phyloP scores from a whole-genome alignment of 2,888 invertebrate genomes.

The Argyra leucocephala region DNA sequence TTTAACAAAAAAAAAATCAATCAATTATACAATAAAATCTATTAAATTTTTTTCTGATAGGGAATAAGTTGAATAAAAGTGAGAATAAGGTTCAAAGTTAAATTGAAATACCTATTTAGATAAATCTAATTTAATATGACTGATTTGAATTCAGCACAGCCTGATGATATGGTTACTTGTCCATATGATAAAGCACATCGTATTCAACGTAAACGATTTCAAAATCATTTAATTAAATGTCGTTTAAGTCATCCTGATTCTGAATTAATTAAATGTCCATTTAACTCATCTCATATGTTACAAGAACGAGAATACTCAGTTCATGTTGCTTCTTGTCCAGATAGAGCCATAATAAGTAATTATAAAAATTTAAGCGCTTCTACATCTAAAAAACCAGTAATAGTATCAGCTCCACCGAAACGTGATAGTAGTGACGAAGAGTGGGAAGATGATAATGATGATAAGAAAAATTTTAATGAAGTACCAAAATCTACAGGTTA shows the following conservation, averaged over 20 bases:
- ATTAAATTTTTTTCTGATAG: too few species aligned
- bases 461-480: background rate
- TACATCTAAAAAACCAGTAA: background rate
- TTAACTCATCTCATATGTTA: conserved; percentile 49
- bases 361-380: background rate
- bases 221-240: conserved; percentile 52
- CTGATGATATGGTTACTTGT: conserved; percentile 44
- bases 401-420: background rate
- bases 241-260: conserved; percentile 44
- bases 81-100: too few species aligned
- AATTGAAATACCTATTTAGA: background rate
- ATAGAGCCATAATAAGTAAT: background rate
- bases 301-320: conserved; percentile 44
- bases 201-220: conserved; percentile 47
- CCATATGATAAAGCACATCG: conserved; percentile 51
- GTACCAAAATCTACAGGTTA: background rate
- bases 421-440: background rate
- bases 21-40: too few species aligned
- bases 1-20: too few species aligned
- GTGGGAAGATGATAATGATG: background rate
- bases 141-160: background rate
- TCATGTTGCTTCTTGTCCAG: conserved; percentile 19
- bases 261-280: conserved; percentile 46
- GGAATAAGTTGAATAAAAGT: too few species aligned
- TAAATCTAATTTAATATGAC: background rate